Evolutionary conservation across 2,113 vertebrate genomes (phyloP).

Genomic region (Rhinoderma darwinii): DNA sequence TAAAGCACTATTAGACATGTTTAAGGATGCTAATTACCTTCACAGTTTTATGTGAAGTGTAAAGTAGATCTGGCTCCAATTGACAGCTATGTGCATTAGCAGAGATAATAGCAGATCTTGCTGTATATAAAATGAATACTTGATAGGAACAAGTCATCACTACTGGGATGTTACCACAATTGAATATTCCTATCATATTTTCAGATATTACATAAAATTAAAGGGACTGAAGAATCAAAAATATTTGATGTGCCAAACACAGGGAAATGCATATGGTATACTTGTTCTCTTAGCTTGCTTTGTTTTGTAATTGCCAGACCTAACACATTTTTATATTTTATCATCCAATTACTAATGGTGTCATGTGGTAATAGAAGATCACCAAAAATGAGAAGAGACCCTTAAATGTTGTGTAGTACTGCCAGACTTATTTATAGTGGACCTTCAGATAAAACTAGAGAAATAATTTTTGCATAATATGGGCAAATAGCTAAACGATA

Average conservation of each 20-base stretch:
- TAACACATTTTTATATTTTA: not conserved
- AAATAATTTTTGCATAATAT: too few species aligned
- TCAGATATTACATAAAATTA: not conserved
- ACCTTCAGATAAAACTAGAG: too few species aligned
- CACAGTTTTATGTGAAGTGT: slow-evolving; percentile 17
- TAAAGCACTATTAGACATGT: slow-evolving; percentile 12
- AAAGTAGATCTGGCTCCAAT: slow-evolving; percentile 20
- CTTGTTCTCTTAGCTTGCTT: not conserved
- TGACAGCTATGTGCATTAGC: slow-evolving; percentile 30
- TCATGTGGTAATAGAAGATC: not conserved
- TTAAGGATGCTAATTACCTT: slow-evolving; percentile 33
- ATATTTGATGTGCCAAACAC: not conserved
- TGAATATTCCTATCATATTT: not conserved
- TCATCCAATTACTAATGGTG: not conserved
- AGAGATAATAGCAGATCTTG: slow-evolving; percentile 11
- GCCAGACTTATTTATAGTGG: too few species aligned
- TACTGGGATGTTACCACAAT: slow-evolving; percentile 12
- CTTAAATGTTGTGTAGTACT: too few species aligned
- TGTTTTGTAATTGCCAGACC: not conserved
- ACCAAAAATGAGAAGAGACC: not conserved
- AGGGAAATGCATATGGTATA: not conserved
- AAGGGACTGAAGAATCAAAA: not conserved
- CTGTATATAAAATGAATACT: slow-evolving; percentile 19
- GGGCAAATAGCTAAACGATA: too few species aligned
- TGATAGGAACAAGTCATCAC: not conserved